A percentile compares a stretch with the other conserved stretches of the same genome.
Evolutionary conservation across 1,140 invertebrate genomes (phyloP).

Genomic region (Drosophila orena): DNA sequence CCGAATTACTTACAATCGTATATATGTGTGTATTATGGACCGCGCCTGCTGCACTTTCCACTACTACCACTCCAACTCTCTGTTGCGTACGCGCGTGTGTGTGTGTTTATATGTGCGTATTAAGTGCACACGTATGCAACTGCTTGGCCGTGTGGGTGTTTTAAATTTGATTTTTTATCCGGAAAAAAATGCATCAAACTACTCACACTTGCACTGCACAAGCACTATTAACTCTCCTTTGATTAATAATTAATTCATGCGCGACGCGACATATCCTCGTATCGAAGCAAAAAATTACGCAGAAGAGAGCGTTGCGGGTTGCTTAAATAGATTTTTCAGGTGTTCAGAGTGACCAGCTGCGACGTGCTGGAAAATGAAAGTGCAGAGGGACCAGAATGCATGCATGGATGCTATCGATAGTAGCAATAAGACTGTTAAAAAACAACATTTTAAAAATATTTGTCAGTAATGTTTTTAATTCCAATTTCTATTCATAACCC

Average conservation of each 20-base stretch:
- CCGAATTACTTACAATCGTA: constrained; percentile 29
- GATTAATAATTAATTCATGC: constrained; percentile 47
- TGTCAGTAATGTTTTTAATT: no score
- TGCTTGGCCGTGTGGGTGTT: constrained; percentile 4
- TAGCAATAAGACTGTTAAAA: no score
- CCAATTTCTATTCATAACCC: no score
- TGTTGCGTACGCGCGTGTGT: constrained; percentile 17
- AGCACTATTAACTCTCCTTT: constrained; percentile 43
- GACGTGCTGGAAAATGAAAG: not conserved
- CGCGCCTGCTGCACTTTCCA: constrained; percentile 73
- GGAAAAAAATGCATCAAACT: constrained; percentile 5
- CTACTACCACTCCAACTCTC: constrained; percentile 54
- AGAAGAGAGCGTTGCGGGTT: constrained; percentile 4
- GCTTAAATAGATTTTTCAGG: constrained; percentile 13
- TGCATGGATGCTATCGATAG: no score
- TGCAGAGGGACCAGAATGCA: not conserved
- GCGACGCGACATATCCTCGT: constrained; percentile 45
- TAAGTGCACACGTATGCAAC: constrained; percentile 52
- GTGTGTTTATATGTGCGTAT: constrained; percentile 18
- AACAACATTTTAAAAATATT: no score
- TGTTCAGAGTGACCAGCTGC: not conserved
- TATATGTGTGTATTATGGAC: constrained; percentile 28
- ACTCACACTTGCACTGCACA: constrained; percentile 37
- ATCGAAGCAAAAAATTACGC: constrained; percentile 28
- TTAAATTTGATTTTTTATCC: constrained; percentile 4